Conservation (phyloP, 2,113 vertebrate species). For the Dolichotis patagonum region DNA sequence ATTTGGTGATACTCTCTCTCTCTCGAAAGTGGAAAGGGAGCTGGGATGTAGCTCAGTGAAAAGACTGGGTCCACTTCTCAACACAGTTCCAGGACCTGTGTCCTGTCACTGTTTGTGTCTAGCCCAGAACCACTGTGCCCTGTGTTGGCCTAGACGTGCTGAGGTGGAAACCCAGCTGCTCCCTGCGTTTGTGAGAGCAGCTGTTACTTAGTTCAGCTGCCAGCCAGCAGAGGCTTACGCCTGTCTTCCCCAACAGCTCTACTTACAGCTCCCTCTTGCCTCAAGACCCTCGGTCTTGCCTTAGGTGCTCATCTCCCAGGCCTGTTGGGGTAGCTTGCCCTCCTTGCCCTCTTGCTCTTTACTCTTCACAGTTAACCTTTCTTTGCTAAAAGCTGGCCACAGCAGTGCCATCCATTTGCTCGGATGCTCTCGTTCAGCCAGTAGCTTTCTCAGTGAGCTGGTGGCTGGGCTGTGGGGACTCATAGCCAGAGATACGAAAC, state of each 20-base stretch:
- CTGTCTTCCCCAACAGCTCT: neutral
- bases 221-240: neutral
- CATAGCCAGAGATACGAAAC: constrained; percentile 7
- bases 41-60: neutral
- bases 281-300: neutral
- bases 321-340: neutral
- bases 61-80: neutral
- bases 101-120: neutral
- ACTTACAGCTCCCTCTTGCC: constrained; percentile 3
- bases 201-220: neutral
- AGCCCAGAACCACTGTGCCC: neutral
- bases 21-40: neutral
- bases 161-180: neutral
- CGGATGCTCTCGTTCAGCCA: neutral
- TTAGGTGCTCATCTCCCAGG: neutral
- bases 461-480: constrained; percentile 12
- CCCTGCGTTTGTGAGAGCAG: neutral
- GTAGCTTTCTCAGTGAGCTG: neutral
- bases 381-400: neutral
- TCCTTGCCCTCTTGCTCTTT: neutral
- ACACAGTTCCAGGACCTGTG: neutral
- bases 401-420: neutral
- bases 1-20: neutral
- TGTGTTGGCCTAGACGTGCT: neutral
- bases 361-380: neutral